Conservation (phyloP, 2,888 invertebrate species). For the Tetragonisca angustula region DNA sequence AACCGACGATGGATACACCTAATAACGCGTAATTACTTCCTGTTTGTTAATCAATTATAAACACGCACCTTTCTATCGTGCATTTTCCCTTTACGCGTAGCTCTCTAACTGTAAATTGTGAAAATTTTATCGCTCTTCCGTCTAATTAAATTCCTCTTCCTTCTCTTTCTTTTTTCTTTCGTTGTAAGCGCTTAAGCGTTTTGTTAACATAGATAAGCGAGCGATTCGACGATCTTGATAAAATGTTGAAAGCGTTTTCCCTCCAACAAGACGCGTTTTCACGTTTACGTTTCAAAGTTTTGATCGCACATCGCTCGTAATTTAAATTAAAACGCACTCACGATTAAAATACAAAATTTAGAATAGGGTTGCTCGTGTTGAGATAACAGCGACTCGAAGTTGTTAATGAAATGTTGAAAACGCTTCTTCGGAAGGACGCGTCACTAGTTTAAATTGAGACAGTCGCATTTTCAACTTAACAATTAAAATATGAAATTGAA, state of each 20-base stretch:
- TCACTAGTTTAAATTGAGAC: too few species aligned
- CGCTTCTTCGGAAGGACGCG: too few species aligned
- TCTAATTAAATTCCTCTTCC: background rate
- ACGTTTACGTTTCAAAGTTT: too few species aligned
- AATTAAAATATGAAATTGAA: too few species aligned
- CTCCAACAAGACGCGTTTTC: too few species aligned
- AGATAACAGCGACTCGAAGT: background rate
- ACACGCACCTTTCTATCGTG: conserved; percentile 1
- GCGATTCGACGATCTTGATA: background rate
- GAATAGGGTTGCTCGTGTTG: too few species aligned
- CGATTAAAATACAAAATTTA: background rate
- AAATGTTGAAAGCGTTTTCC: background rate
- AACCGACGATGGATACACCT: background rate
- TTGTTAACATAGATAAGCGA: conserved; percentile 2
- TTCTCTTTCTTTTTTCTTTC: background rate
- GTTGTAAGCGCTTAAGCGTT: background rate
- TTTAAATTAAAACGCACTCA: background rate
- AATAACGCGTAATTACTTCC: conserved; percentile 30
- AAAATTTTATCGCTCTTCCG: conserved; percentile 19
- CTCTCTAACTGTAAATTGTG: background rate
- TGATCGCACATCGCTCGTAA: background rate
- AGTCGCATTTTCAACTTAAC: too few species aligned
- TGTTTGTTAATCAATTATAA: conserved; percentile 21
- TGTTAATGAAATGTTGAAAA: background rate
- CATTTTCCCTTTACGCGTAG: background rate